Evolutionary conservation across 2,113 vertebrate species (phyloP).

Genomic region (Anguilla japonica): DNA sequence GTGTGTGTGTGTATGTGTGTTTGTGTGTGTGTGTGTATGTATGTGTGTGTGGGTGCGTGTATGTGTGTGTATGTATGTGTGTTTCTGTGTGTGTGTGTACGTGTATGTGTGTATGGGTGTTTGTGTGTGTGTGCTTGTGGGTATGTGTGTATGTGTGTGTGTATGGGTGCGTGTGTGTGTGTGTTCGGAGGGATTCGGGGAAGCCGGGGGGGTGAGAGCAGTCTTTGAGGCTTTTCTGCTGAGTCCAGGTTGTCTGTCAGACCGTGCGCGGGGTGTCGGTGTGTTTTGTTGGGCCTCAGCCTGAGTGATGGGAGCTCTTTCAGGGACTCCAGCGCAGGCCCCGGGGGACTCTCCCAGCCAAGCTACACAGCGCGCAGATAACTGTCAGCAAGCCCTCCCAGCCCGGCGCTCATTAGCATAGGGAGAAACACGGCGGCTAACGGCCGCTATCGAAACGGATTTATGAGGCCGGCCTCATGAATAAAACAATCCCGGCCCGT

Average conservation of each 20-base stretch:
- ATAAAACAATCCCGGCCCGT: constrained; percentile 56
- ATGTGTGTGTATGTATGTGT: no score
- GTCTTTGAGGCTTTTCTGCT: background rate
- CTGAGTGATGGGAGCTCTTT: background rate
- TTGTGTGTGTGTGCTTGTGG: no score
- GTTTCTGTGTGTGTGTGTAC: no score
- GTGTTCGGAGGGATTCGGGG: no score
- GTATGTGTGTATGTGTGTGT: no score
- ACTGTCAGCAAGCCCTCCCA: constrained; percentile 37
- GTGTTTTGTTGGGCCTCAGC: no score
- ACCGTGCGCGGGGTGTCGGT: background rate
- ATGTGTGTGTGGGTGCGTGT: no score
- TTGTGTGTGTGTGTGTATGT: no score
- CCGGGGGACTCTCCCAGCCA: constrained; percentile 27
- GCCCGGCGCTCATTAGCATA: constrained; percentile 61
- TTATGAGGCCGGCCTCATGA: constrained; percentile 61
- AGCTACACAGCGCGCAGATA: constrained; percentile 61
- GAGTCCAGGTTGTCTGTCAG: background rate
- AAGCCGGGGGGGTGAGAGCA: no score
- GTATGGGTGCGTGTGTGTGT: no score
- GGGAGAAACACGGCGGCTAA: constrained; percentile 53
- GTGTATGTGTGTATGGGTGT: no score
- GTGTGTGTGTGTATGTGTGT: no score
- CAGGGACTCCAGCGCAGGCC: constrained; percentile 12
- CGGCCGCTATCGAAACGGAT: constrained; percentile 56